Conservation (phyloP, 2,797 vertebrate species). For the Oreonectes daqikongensis region DNA sequence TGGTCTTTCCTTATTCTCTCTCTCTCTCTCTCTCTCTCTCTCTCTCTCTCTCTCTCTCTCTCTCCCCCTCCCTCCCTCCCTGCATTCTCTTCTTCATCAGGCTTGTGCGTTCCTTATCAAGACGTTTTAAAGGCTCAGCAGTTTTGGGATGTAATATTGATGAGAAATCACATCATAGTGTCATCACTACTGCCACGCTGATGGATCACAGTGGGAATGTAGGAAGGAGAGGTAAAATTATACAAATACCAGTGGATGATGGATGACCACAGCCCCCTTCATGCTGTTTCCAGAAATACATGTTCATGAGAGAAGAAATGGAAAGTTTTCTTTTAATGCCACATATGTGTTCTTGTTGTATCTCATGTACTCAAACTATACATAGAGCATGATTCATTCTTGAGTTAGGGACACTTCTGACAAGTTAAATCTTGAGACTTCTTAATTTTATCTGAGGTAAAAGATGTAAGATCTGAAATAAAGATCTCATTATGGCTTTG, state of each 20-base stretch:
- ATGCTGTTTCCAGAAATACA: constrained; percentile 59
- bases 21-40: too few relatives aligned
- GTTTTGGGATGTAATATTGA: constrained; percentile 69
- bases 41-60: too few relatives aligned
- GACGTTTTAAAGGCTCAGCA: constrained; percentile 67
- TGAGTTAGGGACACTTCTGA: not conserved
- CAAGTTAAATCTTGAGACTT: not conserved
- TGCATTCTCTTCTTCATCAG: not conserved
- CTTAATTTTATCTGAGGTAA: too few relatives aligned
- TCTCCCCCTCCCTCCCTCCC: not conserved
- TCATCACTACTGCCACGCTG: constrained; percentile 61
- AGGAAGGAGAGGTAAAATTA: constrained; percentile 64
- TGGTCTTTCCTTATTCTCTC: not conserved
- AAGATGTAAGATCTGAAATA: too few relatives aligned
- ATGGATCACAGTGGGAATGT: constrained; percentile 62
- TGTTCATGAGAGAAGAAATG: constrained; percentile 57
- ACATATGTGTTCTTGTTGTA: not conserved
- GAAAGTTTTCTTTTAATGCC: not conserved
- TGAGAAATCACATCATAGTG: constrained; percentile 66
- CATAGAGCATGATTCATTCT: too few relatives aligned
- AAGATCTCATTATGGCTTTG: not conserved
- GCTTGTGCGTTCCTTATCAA: constrained; percentile 30
- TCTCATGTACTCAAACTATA: not conserved
- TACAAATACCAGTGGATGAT: constrained; percentile 59
- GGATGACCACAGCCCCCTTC: constrained; percentile 51